phyloP scores from a whole-genome alignment of 2,888 invertebrate genomes.

The Eristalis pertinax region DNA sequence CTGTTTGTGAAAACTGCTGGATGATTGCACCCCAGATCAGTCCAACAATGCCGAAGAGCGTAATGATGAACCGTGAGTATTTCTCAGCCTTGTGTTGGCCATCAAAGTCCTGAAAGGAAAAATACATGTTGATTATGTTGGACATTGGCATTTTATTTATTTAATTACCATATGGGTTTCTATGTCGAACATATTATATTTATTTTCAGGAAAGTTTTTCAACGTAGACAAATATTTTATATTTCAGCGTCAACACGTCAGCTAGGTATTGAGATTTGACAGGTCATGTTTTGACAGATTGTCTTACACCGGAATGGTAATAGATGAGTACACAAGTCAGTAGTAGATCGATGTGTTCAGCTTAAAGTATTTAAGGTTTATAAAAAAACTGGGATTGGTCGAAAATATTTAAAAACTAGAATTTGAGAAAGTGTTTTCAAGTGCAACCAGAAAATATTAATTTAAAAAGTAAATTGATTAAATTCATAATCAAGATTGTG shows the following conservation, averaged over 20 bases:
- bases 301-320: neutral
- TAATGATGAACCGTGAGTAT: conserved; percentile 93
- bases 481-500: too few species aligned
- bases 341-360: conserved; percentile 7
- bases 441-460: too few species aligned
- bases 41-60: conserved; percentile 94
- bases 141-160: neutral
- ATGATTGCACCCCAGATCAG: conserved; percentile 95
- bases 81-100: conserved; percentile 95
- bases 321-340: conserved; percentile 5
- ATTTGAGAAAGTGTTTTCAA: too few species aligned
- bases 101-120: conserved; percentile 88
- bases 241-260: conserved; percentile 66
- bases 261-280: conserved; percentile 41
- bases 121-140: neutral
- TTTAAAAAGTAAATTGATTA: too few species aligned
- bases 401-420: too few species aligned
- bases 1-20: conserved; percentile 97
- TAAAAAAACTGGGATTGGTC: neutral
- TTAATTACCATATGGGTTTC: conserved; percentile 81
- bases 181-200: conserved; percentile 78
- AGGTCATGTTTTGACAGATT: conserved; percentile 3
- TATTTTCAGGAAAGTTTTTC: conserved; percentile 24
- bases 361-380: neutral
- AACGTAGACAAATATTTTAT: conserved; percentile 49